phyloP scores from a whole-genome alignment of 2,797 vertebrate species.

The Botia kubotai region DNA sequence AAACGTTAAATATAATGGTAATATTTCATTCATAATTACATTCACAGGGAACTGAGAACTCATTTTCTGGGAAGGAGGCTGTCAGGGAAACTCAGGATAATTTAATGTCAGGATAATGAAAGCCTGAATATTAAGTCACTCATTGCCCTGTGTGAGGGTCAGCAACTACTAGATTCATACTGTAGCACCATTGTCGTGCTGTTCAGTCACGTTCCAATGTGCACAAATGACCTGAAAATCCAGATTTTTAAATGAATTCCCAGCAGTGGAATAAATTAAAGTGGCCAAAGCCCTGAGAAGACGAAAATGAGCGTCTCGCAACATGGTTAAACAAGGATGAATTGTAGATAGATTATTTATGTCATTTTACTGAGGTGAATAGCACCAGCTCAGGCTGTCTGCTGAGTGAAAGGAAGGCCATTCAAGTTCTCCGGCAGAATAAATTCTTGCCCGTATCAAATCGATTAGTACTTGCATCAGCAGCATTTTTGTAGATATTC shows the following conservation, averaged over 20 bases:
- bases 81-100: conserved; percentile 35
- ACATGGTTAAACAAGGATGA: conserved; percentile 22
- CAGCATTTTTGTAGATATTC: not conserved
- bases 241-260: conserved; percentile 23
- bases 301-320: not conserved
- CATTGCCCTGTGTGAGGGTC: conserved; percentile 16
- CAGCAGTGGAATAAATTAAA: conserved; percentile 21
- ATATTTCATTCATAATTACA: conserved; percentile 37
- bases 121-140: conserved; percentile 36
- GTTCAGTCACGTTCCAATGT: not conserved
- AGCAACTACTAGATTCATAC: conserved; percentile 20
- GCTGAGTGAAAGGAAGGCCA: conserved; percentile 2
- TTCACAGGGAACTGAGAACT: conserved; percentile 9
- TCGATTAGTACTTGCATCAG: conserved; percentile 10
- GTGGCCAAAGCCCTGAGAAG: not conserved
- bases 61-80: conserved; percentile 23
- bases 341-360: conserved; percentile 29
- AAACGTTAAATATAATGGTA: conserved; percentile 1
- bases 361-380: conserved; percentile 15
- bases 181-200: not conserved
- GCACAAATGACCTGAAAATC: conserved; percentile 19
- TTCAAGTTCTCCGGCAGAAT: not conserved
- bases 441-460: not conserved
- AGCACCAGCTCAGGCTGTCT: not conserved
- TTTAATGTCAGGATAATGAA: conserved; percentile 28